Conservation (phyloP, 2,113 vertebrate genomes). For the Pteruthius melanotis region DNA sequence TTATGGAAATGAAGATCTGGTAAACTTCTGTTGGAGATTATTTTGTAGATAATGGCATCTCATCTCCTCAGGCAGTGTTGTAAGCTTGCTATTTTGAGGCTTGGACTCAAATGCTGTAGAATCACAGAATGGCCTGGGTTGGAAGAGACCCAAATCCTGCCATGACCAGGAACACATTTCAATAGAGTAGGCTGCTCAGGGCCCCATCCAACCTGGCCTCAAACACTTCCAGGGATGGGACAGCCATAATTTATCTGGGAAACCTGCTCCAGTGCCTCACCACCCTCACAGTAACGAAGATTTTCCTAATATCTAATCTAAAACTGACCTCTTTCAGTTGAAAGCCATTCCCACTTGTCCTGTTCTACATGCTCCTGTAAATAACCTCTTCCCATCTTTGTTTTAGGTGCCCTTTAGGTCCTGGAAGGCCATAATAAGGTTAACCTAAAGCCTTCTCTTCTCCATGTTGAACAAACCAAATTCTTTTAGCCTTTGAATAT, state of each 20-base stretch:
- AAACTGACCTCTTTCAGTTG: not conserved
- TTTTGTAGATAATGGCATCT: not conserved
- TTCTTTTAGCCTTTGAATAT: not conserved
- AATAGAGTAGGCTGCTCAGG: not conserved
- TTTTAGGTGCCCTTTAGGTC: rapidly evolving
- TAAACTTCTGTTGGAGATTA: not conserved
- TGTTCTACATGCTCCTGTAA: not conserved
- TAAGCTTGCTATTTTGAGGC: not conserved
- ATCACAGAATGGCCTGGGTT: not conserved
- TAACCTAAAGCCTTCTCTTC: not conserved
- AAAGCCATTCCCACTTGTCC: not conserved
- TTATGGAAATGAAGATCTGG: not conserved
- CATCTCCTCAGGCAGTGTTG: not conserved
- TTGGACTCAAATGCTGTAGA: not conserved
- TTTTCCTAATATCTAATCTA: not conserved
- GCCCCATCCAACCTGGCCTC: no score
- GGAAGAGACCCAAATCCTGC: not conserved
- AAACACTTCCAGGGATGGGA: not conserved
- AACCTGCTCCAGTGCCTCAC: not conserved
- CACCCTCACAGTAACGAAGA: not conserved
- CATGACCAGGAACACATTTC: not conserved
- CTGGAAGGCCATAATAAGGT: not conserved
- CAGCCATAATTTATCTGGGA: not conserved
- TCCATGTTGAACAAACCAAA: not conserved
- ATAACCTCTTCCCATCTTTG: not conserved